Evolutionary conservation across 53 echinoderm and acorn worm species (phyloP).

Genomic region (Zoroaster sp.): DNA sequence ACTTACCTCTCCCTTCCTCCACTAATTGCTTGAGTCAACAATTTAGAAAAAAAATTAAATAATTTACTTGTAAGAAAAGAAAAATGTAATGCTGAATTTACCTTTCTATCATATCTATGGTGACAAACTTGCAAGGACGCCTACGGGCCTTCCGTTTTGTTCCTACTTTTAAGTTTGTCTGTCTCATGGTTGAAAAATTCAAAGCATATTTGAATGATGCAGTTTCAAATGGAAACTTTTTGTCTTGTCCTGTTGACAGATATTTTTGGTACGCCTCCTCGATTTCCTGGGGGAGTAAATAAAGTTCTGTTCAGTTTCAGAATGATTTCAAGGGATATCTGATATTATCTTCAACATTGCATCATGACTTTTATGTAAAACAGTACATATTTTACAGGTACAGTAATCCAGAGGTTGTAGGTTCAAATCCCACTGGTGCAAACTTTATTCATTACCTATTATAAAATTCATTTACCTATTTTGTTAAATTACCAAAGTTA

Average conservation of each 20-base stretch:
- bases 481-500: neutral
- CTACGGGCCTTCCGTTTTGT: conserved; percentile 30
- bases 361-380: neutral
- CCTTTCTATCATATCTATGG: neutral
- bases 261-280: conserved; percentile 33
- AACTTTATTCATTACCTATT: neutral
- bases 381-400: neutral
- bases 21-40: no score
- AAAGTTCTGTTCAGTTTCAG: neutral
- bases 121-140: conserved; percentile 28
- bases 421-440: no score
- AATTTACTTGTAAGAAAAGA: neutral
- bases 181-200: conserved; percentile 34
- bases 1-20: no score
- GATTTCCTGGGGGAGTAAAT: neutral
- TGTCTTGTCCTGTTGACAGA: neutral
- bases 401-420: no score
- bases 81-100: neutral
- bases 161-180: neutral
- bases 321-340: neutral
- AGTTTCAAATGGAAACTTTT: conserved; percentile 2
- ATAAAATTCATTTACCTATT: neutral
- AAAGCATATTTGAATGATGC: neutral
- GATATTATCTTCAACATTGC: neutral
- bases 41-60: neutral